These are phyloP conservation scores for Rhorus exstirpatorius DNA, from an alignment of 2,888 invertebrate genomes.

Conservation along the genomic window DNA sequence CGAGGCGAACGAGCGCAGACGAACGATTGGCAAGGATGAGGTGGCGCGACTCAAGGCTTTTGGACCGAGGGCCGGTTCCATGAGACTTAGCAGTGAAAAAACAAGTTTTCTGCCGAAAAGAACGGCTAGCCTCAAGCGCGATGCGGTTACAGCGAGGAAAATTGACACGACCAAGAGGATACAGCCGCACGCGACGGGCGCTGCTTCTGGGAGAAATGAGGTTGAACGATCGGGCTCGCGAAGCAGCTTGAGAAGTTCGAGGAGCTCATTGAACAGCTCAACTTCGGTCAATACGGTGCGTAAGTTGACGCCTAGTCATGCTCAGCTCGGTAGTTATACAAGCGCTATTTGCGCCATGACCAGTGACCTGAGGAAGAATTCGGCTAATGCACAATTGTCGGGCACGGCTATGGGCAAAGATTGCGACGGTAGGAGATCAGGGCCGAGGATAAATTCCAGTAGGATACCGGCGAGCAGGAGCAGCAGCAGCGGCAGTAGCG, in stretches of 20 bases:
- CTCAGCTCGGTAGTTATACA: conserved; percentile 87
- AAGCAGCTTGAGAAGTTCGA: conserved; percentile 93
- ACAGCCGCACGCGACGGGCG: conserved; percentile 31
- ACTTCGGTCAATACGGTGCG: conserved; percentile 93
- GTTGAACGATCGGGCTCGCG: conserved; percentile 93
- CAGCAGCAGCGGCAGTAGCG: conserved; percentile 88
- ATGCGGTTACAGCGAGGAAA: conserved; percentile 65
- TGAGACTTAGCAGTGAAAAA: conserved; percentile 72
- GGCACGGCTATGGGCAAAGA: conserved; percentile 69
- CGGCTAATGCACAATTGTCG: conserved; percentile 67
- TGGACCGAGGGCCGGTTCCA: conserved; percentile 66
- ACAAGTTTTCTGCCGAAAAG: conserved; percentile 83
- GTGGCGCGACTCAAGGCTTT: conserved; percentile 68
- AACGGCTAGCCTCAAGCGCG: conserved; percentile 77
- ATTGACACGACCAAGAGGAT: conserved; percentile 70
- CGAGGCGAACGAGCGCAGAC: conserved; percentile 47
- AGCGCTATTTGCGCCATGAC: conserved; percentile 86
- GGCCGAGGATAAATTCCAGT: conserved; percentile 77
- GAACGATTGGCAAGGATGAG: conserved; percentile 71
- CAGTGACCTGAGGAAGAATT: conserved; percentile 82
- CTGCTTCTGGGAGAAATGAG: conserved; percentile 84
- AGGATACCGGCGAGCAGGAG: conserved; percentile 88
- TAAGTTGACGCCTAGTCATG: conserved; percentile 88
- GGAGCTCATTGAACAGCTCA: conserved; percentile 94
- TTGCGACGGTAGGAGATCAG: conserved; percentile 72